Evolutionary conservation across 2,113 vertebrate species (phyloP), one percentile per base, ranked within the genome.

Genomic region (Sterrhoptilus dennistouni): DNA sequence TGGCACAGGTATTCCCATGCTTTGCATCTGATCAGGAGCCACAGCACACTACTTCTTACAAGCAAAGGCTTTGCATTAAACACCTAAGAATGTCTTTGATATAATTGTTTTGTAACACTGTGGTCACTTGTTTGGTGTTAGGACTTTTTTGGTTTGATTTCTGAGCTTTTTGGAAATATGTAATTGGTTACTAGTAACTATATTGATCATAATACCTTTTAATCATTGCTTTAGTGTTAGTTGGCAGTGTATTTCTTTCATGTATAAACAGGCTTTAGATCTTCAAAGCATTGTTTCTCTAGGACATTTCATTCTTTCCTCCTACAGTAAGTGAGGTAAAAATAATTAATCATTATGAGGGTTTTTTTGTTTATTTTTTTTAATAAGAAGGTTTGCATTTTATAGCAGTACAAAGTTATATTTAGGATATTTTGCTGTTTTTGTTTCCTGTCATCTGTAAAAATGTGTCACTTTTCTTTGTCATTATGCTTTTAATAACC

Each of bases 31-130:
- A 19, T n/a, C 16, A 13, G 50, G 50, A 75, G 59, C 25, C 11
- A 7, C 31, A 28, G 19, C 6, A 1, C 28, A 12, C 14, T 9
- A 6, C 50, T 87, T 12, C n/a, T 36, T 28, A 15, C 0, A 0
- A 57, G n/a, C 11, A 77, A 61, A 47, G 17, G 14, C 38, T 92
- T 63, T 71, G 33, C 31, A 8, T 71, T 28, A 47, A 80, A 63
- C 33, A 31, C 18, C 45, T 35, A 1, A 1, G 24, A 16, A 14
- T 36, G 24, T 56, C 7, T 54, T 71, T 61, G 23, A 14, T 61
- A 2, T 11, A 28, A 22, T 12, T 21, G 42, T 78, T 94, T 52
- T 5, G 0, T 76, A 56, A 56, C 6, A 1, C 9, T n/a, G 0
- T 35, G 50, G 31, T 47, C 19, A 7, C 22, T 50, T 27, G 2